Percentiles rank a stretch among this genome's conserved stretches.
phyloP scores from a whole-genome alignment of 2,888 invertebrate genomes.

The Schizotus pectinicornis region DNA sequence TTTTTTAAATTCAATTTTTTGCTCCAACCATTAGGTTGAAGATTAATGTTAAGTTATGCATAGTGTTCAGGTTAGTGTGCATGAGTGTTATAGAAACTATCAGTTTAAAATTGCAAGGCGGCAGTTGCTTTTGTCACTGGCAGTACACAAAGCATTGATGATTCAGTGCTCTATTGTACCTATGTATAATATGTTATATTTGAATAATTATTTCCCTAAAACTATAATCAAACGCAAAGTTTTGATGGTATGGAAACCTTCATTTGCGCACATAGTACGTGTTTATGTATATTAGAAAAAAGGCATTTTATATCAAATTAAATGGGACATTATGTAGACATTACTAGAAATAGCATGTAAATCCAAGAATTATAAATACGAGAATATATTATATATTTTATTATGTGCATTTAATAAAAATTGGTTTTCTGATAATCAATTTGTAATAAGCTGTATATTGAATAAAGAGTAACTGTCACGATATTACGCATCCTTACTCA shows the following conservation, averaged over 20 bases:
- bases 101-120: background rate
- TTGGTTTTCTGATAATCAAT: conserved; percentile 27
- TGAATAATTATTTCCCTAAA: conserved; percentile 10
- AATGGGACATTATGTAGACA: conserved; percentile 7
- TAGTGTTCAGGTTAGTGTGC: no score
- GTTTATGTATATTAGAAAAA: background rate
- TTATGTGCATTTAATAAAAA: conserved; percentile 31
- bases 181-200: background rate
- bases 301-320: conserved; percentile 6
- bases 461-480: conserved; percentile 19
- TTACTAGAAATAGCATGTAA: background rate
- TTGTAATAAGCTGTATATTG: conserved; percentile 23
- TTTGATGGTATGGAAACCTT: background rate
- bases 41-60: no score
- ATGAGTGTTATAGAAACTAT: no score
- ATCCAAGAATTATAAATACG: conserved; percentile 9
- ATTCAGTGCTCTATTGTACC: background rate
- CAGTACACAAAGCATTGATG: no score
- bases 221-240: conserved; percentile 16
- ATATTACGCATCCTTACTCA: background rate
- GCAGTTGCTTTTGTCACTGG: background rate
- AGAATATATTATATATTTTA: conserved; percentile 34
- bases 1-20: background rate
- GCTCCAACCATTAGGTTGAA: background rate
- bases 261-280: conserved; percentile 14